Conservation (phyloP, 2,113 vertebrate genomes). For the Tyto alba region DNA sequence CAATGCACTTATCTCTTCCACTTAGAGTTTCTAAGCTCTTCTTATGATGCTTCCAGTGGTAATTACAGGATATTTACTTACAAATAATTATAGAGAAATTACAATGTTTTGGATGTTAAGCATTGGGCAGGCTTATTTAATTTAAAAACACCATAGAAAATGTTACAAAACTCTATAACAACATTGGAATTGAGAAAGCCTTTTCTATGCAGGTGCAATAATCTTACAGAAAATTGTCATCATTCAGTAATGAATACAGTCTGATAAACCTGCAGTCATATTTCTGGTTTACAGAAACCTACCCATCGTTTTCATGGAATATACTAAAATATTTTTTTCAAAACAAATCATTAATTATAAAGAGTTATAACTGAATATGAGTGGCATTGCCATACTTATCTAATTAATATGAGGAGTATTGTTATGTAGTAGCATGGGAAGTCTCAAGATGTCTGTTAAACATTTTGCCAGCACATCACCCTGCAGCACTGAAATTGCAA, state of each 20-base stretch:
- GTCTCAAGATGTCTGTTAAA: not conserved
- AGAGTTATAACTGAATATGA: not conserved
- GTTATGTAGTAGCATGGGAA: not conserved
- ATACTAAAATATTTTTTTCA: fast-evolving
- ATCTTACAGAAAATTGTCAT: not conserved
- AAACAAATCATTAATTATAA: not conserved
- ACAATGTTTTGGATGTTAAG: not conserved
- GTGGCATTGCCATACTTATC: not conserved
- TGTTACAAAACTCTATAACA: not conserved
- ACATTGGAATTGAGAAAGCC: not conserved
- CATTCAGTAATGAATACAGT: not conserved
- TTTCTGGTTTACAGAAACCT: not conserved
- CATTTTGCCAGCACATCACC: not conserved
- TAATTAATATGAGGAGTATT: not conserved
- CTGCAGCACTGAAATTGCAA: not conserved
- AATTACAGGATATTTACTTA: not conserved
- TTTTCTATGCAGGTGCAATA: not conserved
- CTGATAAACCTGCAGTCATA: not conserved
- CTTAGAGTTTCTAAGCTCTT: not conserved
- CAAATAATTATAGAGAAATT: not conserved
- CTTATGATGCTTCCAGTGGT: not conserved
- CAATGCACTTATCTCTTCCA: not conserved
- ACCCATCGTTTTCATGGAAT: not conserved
- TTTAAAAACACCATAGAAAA: not conserved
- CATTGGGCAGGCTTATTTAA: not conserved